A percentile compares a stretch with the other conserved stretches of the same genome.
Evolutionary conservation across 2,113 vertebrate species (phyloP).

Genomic region (Canis aureus): DNA sequence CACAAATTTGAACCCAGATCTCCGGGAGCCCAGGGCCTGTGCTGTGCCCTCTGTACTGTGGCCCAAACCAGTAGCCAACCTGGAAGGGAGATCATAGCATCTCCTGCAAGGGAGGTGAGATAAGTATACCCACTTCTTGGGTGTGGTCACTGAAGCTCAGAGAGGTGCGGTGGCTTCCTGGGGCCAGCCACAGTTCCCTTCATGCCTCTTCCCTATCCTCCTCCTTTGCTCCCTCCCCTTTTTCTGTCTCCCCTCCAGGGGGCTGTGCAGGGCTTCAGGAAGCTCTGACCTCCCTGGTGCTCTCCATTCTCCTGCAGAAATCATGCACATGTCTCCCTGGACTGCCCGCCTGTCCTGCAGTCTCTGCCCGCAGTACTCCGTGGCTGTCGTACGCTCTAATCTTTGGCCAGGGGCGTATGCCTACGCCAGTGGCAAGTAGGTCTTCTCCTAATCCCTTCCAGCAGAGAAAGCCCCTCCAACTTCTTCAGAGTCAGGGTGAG

Average conservation of each 20-base stretch:
- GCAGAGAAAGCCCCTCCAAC: no score
- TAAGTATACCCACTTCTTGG: background rate
- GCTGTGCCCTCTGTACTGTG: background rate
- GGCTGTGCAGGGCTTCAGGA: background rate
- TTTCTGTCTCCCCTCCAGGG: background rate
- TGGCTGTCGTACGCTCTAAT: conserved; percentile 91
- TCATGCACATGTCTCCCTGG: conserved; percentile 90
- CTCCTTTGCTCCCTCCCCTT: no score
- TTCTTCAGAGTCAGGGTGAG: background rate
- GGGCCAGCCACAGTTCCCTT: background rate
- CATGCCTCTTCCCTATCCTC: background rate
- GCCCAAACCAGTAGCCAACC: background rate
- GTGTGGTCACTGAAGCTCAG: background rate
- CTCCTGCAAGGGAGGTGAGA: background rate
- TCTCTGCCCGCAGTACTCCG: conserved; percentile 89
- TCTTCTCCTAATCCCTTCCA: background rate
- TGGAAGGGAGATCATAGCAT: no score
- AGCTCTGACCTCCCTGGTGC: background rate
- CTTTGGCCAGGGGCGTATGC: conserved; percentile 93
- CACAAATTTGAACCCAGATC: background rate
- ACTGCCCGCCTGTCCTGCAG: conserved; percentile 88
- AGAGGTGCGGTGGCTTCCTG: background rate
- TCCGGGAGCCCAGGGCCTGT: fast-evolving
- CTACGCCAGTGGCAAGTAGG: conserved; percentile 91
- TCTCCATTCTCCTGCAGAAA: conserved; percentile 81